phyloP scores from a whole-genome alignment of 2,888 invertebrate species.

The Petrolisthes manimaculis region DNA sequence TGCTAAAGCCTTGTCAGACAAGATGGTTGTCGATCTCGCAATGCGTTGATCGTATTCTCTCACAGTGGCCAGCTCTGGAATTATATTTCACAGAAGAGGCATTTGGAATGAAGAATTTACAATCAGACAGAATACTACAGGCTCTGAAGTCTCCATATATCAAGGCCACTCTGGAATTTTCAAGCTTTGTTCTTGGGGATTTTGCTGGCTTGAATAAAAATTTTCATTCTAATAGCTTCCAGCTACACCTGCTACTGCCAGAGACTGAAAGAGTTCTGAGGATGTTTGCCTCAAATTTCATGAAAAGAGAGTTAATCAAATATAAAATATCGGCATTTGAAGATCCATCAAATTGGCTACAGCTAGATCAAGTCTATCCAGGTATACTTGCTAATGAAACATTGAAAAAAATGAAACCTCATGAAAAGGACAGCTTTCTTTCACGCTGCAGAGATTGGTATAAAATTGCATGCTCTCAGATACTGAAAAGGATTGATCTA shows the following conservation, averaged over 20 bases:
- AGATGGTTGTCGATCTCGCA: conserved; percentile 30
- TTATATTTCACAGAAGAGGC: too few relatives aligned
- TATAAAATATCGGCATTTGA: conserved; percentile 7
- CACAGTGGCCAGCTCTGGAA: conserved; percentile 29
- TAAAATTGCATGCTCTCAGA: too few relatives aligned
- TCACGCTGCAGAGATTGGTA: too few relatives aligned
- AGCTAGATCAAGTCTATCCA: too few relatives aligned
- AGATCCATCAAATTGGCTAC: conserved; percentile 21
- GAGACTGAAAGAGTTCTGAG: conserved; percentile 28
- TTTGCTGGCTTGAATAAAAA: conserved; percentile 25
- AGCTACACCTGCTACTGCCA: conserved; percentile 25
- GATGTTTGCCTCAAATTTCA: conserved; percentile 14
- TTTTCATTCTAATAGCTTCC: too few relatives aligned
- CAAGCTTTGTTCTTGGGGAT: conserved; percentile 21
- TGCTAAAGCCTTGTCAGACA: conserved; percentile 31
- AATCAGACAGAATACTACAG: conserved; percentile 24
- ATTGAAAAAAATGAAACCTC: too few relatives aligned
- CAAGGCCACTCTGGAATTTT: conserved; percentile 27
- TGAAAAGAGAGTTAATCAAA: conserved; percentile 6
- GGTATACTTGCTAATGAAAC: too few relatives aligned
- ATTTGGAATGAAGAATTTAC: conserved; percentile 7
- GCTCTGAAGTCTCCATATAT: neutral
- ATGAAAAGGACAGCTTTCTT: too few relatives aligned
- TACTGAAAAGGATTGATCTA: too few relatives aligned
- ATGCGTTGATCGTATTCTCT: conserved; percentile 3